Base-by-base conservation (phyloP, 2,797 vertebrate genomes). In the Ispidina lecontei region DNA sequence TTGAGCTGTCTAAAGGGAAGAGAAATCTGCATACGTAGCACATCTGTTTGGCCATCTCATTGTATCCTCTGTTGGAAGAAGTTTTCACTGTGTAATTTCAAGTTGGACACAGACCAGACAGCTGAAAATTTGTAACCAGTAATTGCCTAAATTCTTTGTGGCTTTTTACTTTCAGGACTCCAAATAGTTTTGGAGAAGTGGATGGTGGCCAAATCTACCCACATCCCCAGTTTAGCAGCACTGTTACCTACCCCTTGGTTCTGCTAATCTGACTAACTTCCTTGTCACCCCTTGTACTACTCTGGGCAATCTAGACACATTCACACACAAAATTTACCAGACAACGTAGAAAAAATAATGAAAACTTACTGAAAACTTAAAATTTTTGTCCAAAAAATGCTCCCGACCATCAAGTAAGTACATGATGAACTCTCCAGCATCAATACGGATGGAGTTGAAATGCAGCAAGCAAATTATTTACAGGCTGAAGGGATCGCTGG, bases 311-410 rank as follows among this genome's bases (percentile, higher is more conserved):
- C 70, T 84, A 37, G 18, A 33, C 10, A 15, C 7, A 70, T 37
- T 10, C 10, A 26, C 26, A 63, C 5, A 35, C 8, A 62, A 49
- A 60, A 51, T 8, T 4, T 33, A 35, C 3, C n/a, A 31, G 22
- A 56, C 94, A 86, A 35, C 0, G 2, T 76, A 71, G 7, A 60
- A 81, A 79, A 85, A 54, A 4, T 7, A 41, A 31, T 0, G 2
- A 59, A 84, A 90, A 70, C 71, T 70, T 84, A 84, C 64, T 76
- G 60, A 76, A 87, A 75, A 79, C 17, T 16, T 37, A n/a, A 47
- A 70, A 60, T 60, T 80, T 13, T 74, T 81, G 4, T 33, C 52
- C 15, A 55, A 79, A 31, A 79, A 90, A 39, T 1, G 10, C 35
- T 84, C 7, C 78, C 81, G 51, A 67, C 47, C 17, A 41, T 52